A percentile compares a stretch with the other conserved stretches of the same genome.
These are phyloP conservation scores for Trichogramma pretiosum DNA, from an alignment of 1,140 invertebrate genomes.

Conservation along the genomic window DNA sequence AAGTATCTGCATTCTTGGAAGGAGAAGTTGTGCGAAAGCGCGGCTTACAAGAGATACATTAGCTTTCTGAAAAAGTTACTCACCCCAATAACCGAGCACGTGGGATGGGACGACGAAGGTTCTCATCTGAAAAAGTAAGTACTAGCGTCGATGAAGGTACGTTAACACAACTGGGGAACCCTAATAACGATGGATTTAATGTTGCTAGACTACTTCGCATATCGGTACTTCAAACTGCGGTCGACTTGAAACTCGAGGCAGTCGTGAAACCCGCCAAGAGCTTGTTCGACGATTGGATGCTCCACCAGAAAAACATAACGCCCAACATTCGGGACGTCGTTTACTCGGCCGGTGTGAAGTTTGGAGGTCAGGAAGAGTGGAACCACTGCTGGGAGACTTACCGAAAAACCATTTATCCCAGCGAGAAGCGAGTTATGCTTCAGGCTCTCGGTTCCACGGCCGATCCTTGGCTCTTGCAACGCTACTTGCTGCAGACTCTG, in stretches of 20 bases:
- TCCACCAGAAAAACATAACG: conserved; percentile 48
- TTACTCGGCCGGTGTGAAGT: conserved; percentile 61
- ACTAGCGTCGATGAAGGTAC: too few species aligned
- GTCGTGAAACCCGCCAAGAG: conserved; percentile 54
- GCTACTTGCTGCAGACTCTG: conserved; percentile 58
- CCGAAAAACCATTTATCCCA: conserved; percentile 56
- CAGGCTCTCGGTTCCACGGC: conserved; percentile 60
- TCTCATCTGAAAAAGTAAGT: conserved; percentile 57
- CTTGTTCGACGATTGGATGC: conserved; percentile 60
- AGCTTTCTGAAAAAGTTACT: conserved; percentile 54
- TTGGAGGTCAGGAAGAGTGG: conserved; percentile 66
- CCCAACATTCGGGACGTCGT: conserved; percentile 66
- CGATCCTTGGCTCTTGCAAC: conserved; percentile 64
- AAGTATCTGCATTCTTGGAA: conserved; percentile 62
- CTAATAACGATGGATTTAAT: conserved; percentile 5
- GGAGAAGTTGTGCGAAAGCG: conserved; percentile 56
- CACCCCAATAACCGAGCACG: conserved; percentile 50
- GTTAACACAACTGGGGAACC: background rate
- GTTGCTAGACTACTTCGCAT: conserved; percentile 48
- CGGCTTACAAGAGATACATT: conserved; percentile 56
- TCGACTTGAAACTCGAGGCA: conserved; percentile 53
- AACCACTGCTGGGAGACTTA: conserved; percentile 64
- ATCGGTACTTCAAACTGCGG: conserved; percentile 51
- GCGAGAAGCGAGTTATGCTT: conserved; percentile 59
- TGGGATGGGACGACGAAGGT: conserved; percentile 61